phyloP scores from a whole-genome alignment of 1,140 invertebrate genomes.

The Polypedilum pembai region DNA sequence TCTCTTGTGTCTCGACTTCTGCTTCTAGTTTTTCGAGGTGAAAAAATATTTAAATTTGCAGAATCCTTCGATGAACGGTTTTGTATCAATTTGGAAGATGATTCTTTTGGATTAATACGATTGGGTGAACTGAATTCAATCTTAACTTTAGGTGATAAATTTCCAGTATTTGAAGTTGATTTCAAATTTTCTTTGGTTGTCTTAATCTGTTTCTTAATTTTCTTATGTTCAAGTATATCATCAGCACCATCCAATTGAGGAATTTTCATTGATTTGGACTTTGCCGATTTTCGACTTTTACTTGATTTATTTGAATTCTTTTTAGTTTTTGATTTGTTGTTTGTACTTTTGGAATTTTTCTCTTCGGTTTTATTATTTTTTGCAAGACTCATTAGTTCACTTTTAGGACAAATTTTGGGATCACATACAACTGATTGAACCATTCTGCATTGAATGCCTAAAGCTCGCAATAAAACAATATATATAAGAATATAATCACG shows the following conservation, averaged over 20 bases:
- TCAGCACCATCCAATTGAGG: conserved; percentile 51
- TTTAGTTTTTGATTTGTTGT: conserved; percentile 30
- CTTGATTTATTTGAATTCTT: conserved; percentile 30
- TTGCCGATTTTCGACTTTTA: background rate
- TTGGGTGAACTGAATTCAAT: background rate
- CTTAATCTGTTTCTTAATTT: conserved; percentile 30
- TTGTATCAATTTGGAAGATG: background rate
- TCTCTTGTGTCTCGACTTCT: conserved; percentile 32
- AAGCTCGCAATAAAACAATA: conserved; percentile 61
- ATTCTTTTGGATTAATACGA: background rate
- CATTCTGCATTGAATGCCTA: conserved; percentile 73
- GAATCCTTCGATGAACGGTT: background rate
- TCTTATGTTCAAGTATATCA: conserved; percentile 38
- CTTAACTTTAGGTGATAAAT: conserved; percentile 31
- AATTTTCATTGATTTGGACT: conserved; percentile 37
- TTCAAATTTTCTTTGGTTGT: conserved; percentile 24
- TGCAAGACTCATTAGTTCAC: conserved; percentile 52
- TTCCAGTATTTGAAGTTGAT: background rate
- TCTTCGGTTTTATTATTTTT: conserved; percentile 39
- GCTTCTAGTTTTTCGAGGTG: conserved; percentile 10
- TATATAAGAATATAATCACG: conserved; percentile 68
- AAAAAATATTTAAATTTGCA: background rate
- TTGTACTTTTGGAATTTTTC: conserved; percentile 31
- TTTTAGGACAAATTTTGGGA: conserved; percentile 52
- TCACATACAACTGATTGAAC: conserved; percentile 60